phyloP scores from a whole-genome alignment of 2,888 invertebrate species.

The Matsumyia berberina region DNA sequence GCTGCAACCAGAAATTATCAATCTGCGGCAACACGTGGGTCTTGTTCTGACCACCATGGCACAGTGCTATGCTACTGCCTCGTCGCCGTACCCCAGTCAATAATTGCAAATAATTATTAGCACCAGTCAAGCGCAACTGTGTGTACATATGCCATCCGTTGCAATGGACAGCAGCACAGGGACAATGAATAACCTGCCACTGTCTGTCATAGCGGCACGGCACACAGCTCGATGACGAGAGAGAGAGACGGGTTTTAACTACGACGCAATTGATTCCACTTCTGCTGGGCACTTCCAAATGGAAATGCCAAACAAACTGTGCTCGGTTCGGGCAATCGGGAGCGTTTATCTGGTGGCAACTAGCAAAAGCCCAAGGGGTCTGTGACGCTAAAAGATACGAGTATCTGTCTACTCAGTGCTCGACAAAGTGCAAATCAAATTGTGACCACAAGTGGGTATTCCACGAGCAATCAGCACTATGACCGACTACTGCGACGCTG shows the following conservation, averaged over 20 bases:
- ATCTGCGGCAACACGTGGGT: constrained; percentile 67
- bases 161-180: constrained; percentile 48
- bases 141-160: constrained; percentile 69
- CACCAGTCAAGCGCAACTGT: constrained; percentile 75
- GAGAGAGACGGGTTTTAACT: constrained; percentile 70
- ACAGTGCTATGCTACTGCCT: constrained; percentile 19
- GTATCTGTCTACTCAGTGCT: constrained; percentile 45
- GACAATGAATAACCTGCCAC: constrained; percentile 73
- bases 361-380: constrained; percentile 39
- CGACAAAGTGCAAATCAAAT: constrained; percentile 74
- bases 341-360: constrained; percentile 75
- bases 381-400: constrained; percentile 60
- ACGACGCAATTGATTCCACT: constrained; percentile 58
- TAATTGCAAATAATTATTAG: constrained; percentile 76
- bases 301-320: constrained; percentile 28
- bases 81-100: constrained; percentile 45
- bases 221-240: constrained; percentile 47
- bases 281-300: constrained; percentile 21
- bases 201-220: constrained; percentile 55
- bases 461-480: constrained; percentile 62
- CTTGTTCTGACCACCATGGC: constrained; percentile 64
- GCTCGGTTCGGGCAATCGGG: constrained; percentile 56
- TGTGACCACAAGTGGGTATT: constrained; percentile 60
- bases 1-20: constrained; percentile 75
- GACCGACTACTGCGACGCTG: constrained; percentile 55